Evolutionary conservation across 2,888 invertebrate genomes (phyloP).

Genomic region (Himalopsyche kuldschensis): DNA sequence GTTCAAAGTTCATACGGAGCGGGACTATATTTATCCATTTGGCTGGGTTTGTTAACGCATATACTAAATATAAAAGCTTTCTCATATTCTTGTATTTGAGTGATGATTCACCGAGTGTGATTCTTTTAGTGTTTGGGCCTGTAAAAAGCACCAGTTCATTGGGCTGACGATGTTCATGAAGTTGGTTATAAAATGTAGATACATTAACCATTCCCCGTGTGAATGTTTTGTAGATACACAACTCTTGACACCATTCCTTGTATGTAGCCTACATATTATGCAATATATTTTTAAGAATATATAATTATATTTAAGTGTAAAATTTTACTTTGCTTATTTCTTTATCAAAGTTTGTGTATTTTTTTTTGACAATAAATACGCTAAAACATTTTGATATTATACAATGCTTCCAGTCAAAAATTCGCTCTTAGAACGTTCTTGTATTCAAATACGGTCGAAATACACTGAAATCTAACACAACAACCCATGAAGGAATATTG

Average conservation of each 20-base stretch:
- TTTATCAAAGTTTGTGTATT: not conserved
- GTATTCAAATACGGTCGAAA: no score
- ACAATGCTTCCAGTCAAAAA: no score
- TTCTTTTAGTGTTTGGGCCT: not conserved
- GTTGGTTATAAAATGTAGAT: not conserved
- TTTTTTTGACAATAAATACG: not conserved
- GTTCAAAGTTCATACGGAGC: not conserved
- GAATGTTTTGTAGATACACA: not conserved
- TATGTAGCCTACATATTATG: not conserved
- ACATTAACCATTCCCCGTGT: not conserved
- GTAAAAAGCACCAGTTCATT: not conserved
- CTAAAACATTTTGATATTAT: not conserved
- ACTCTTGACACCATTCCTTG: not conserved
- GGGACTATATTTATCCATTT: not conserved
- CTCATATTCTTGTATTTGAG: not conserved
- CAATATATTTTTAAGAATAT: not conserved
- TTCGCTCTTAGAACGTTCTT: no score
- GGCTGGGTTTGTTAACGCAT: not conserved
- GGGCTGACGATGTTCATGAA: not conserved
- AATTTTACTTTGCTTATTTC: not conserved
- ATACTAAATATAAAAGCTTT: not conserved
- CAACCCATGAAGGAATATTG: no score
- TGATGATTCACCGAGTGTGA: not conserved
- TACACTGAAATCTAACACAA: no score
- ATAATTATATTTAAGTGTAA: not conserved